Evolutionary conservation across 2,888 invertebrate genomes (phyloP), one percentile per base, ranked within the genome.

Genomic region (Choreutis nemorana): DNA sequence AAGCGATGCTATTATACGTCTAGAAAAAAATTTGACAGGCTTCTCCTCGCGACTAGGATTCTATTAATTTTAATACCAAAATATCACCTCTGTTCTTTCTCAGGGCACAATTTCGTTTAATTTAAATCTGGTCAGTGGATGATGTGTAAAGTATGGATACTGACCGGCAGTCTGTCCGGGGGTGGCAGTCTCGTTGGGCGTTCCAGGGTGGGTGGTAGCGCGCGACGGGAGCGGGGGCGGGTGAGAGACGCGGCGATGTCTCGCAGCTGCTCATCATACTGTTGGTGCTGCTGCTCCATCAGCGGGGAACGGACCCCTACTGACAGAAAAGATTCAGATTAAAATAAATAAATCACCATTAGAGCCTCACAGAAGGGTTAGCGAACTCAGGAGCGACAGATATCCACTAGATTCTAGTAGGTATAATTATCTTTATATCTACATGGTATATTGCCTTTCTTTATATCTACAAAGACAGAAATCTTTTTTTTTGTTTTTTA

Each of bases 221-320:
- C 72, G 10, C 77, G 75, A 37, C 84, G 73, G 2, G 83, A 72
- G 41, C 85, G 66, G 12, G 90, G 89, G 48, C 88, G 81, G 7
- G 91, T 91, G 42, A 91, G 81, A 10, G 91, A 90, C 28, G 89
- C 91, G 2, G 91, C 90, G 45, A 92, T 90, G 57, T 91, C 91
- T 40, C 91, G 85, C 39, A 91, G 78, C 52, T 91, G 87, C 49
- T 90, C 91, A 53, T 84, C 85, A 47, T 80, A 81, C 34, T 72
- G 75, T 42, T 67, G 72, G 40, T 70, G 68, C 35, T 72, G 72
- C 7, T 68, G 83, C 52, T 64, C 83, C 40, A 77, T 59, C 3
- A 77, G 50, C 5, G 77, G 71, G 2, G 79, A 75, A 1, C 73
- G 55, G 4, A 67, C 62, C 8, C 47, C 57, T 11, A 50, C 50